Evolutionary conservation across 2,113 vertebrate species (phyloP).

Genomic region (Microtus pennsylvanicus): DNA sequence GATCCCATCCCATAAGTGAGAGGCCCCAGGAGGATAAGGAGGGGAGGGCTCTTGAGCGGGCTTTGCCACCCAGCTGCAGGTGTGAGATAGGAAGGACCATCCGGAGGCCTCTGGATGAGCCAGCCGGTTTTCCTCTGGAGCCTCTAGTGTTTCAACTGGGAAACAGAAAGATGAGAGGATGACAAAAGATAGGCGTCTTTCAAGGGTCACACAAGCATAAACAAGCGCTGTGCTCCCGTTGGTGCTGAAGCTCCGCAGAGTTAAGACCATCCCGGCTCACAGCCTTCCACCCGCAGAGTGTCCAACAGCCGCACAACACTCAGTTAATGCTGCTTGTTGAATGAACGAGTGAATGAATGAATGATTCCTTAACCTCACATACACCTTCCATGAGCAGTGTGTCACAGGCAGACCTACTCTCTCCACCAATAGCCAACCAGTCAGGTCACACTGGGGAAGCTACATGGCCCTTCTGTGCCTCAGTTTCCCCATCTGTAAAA

Average conservation of each 20-base stretch:
- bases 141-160: not conserved
- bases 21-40: not conserved
- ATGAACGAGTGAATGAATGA: not conserved
- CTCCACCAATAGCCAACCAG: not conserved
- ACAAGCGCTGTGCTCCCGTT: not conserved
- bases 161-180: not conserved
- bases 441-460: not conserved
- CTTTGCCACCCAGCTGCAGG: not conserved
- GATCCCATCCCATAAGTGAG: not conserved
- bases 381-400: not conserved
- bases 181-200: not conserved
- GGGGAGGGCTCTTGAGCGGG: rapidly evolving
- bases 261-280: not conserved
- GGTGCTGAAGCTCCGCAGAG: not conserved
- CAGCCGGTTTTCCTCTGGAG: not conserved
- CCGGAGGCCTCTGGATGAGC: not conserved
- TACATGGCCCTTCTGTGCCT: not conserved
- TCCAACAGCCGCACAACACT: not conserved
- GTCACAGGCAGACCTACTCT: not conserved
- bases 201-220: not conserved
- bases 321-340: not conserved
- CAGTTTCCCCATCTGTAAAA: not conserved
- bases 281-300: too few species aligned
- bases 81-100: not conserved
- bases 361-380: not conserved